Evolutionary conservation across 2,797 vertebrate genomes (phyloP), one percentile per base, ranked within the genome.

Genomic region (Sus cebifrons): DNA sequence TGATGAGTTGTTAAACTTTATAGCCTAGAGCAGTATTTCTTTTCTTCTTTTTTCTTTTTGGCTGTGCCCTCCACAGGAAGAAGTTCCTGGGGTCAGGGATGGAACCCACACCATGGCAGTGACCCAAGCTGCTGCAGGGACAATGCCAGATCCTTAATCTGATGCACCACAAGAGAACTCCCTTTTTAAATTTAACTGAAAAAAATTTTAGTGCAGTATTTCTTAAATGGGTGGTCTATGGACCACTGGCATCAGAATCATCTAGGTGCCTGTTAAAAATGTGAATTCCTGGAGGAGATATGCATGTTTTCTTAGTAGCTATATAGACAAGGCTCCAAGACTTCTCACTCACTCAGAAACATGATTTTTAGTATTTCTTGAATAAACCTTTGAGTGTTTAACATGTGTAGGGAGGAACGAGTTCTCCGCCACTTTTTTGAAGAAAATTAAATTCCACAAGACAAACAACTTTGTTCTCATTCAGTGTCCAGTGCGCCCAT

Each of bases 301-400:
- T 0, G 17, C 32, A 8, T 36, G 52, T 84, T 67, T 83, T 49
- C 58, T 86, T 36, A 64, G 6, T 2, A 73, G 52, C 6, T 8
- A 16, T 70, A 20, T 23, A 49, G 65, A 68, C 27, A 81, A 60
- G 64, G 18, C n/a, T 86, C 56, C 12, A 79, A 68, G 64, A 13
- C 8, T 70, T 94, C 64, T 23, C 77, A 29, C 67, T 86, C 89
- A 21, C 32, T 89, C 60, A 74, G 86, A 86, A 83, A 85, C 23
- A 49, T 18, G 15, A 86, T 49, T 91, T 94, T 89, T 89, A 93
- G 49, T 21, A 73, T 86, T 68, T 83, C 21, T 44, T 95, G 70
- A 86, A 18, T 32, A 86, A 56, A n/a, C 27, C 77, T 74, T 40
- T 86, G 85, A 92, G 40, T 84, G 29, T 62, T 78, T 56, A 62